Evolutionary conservation across 2,113 vertebrate species (phyloP), one percentile per base, ranked within the genome.

Genomic region (Oryzias melastigma): DNA sequence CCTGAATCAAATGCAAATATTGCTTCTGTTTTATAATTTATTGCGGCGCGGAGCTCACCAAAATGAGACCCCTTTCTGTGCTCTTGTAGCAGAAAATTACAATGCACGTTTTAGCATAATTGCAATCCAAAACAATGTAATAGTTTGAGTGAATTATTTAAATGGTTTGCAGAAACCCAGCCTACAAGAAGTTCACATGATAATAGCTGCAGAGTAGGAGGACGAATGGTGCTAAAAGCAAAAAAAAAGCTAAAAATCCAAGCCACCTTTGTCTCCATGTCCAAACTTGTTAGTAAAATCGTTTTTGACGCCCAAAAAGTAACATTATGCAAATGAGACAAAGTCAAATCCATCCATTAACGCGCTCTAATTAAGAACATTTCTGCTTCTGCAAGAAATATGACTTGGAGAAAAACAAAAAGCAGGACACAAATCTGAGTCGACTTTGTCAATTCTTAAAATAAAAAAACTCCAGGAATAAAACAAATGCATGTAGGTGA

Each of bases 211-310:
- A 24, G 43, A 29, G 5, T 18, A 16, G 42, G 42, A 19, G 13
- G 5, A 47, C 19, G n/a, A 5, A 47, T 12, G 7, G n/a, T 12
- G 18, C 18, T 47, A 19, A 18, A 47, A 47, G 46, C n/a, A 1
- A 47, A 44, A 18, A 47, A 18, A 46, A 1, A 46, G 17, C 8
- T 75, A 68, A 78, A 90, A 80, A 75, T 86, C 81, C 90, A 92
- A 88, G 90, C 75, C 86, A 88, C 10, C 10, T 35, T 35, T 35
- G 35, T 35, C 35, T 35, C 35, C 35, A 35, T 35, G 35, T 12
- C 10, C 35, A 35, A 35, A 35, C 10, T 35, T 35, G 10, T 12
- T 35, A 35, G 35, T 35, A 35, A 35, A 35, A 35, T 35, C 35
- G 12, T 8, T 35, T 35, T 35, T 12, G 10, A 35, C 10, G 35